Evolutionary conservation across 2,113 vertebrate species (phyloP).

Genomic region (Mus musculus): DNA sequence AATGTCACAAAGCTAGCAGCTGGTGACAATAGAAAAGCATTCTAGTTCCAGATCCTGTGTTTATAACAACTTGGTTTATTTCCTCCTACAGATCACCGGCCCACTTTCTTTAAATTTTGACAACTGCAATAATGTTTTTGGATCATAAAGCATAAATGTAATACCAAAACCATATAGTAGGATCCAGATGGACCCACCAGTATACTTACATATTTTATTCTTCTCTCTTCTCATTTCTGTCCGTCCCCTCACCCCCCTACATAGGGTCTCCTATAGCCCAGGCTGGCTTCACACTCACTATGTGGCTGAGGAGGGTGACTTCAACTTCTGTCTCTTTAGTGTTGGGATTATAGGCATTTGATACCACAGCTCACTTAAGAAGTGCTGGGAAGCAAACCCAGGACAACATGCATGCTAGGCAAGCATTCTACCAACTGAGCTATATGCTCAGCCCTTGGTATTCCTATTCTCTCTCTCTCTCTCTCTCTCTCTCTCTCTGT

Average conservation of each 20-base stretch:
- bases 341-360: not conserved
- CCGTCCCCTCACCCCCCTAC: not conserved
- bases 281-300: not conserved
- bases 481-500: not conserved
- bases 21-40: not conserved
- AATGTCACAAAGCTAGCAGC: slow-evolving; percentile 45
- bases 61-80: not conserved
- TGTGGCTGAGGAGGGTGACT: not conserved
- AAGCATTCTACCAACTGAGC: not conserved
- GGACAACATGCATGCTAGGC: not conserved
- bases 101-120: slow-evolving; percentile 51
- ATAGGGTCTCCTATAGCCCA: not conserved
- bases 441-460: no score
- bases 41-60: not conserved
- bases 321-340: not conserved
- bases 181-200: not conserved
- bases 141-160: not conserved
- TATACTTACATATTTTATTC: not conserved
- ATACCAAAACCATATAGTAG: slow-evolving; percentile 16
- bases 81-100: not conserved
- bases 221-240: not conserved
- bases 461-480: no score
- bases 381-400: not conserved
- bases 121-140: slow-evolving; percentile 45
- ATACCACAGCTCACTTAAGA: not conserved